Conservation (phyloP, 1,140 invertebrate species). For the Sinonovacula constricta region DNA sequence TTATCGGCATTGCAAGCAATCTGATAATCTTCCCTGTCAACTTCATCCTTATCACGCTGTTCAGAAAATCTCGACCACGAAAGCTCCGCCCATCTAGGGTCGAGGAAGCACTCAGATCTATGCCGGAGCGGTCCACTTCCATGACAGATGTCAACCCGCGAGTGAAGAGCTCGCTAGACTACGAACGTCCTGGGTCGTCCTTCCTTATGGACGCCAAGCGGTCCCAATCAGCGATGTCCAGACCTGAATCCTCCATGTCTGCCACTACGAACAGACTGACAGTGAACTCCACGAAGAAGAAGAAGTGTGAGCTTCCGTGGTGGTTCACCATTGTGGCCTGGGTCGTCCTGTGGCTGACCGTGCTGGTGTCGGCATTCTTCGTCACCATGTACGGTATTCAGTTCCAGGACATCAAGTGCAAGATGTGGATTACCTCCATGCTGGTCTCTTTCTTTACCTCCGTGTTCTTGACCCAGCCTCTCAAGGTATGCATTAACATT, state of each 20-base stretch:
- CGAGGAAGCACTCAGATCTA: slow-evolving; percentile 70
- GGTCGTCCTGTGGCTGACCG: slow-evolving; percentile 78
- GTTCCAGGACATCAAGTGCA: slow-evolving; percentile 81
- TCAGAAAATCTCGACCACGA: slow-evolving; percentile 78
- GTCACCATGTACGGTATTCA: slow-evolving; percentile 81
- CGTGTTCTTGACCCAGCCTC: slow-evolving; percentile 81
- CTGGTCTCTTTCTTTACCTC: slow-evolving; percentile 81
- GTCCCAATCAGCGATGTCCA: slow-evolving; percentile 43
- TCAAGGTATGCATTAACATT: no score
- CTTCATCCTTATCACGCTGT: slow-evolving; percentile 80
- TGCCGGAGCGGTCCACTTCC: slow-evolving; percentile 56
- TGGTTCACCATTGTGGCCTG: slow-evolving; percentile 80
- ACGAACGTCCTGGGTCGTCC: slow-evolving; percentile 46
- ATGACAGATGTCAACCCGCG: slow-evolving; percentile 71
- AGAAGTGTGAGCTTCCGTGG: slow-evolving; percentile 78
- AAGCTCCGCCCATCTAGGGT: slow-evolving; percentile 76
- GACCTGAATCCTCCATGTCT: slow-evolving; percentile 61
- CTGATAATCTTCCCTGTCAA: slow-evolving; percentile 80
- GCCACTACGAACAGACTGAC: slow-evolving; percentile 18
- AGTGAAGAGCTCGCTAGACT: slow-evolving; percentile 50
- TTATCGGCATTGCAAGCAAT: slow-evolving; percentile 75
- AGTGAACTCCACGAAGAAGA: slow-evolving; percentile 62
- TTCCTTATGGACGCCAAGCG: slow-evolving; percentile 51
- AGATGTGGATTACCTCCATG: slow-evolving; percentile 82
- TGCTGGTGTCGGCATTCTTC: slow-evolving; percentile 79